Evolutionary conservation across 2,113 vertebrate genomes (phyloP).

Genomic region (Condylura cristata): DNA sequence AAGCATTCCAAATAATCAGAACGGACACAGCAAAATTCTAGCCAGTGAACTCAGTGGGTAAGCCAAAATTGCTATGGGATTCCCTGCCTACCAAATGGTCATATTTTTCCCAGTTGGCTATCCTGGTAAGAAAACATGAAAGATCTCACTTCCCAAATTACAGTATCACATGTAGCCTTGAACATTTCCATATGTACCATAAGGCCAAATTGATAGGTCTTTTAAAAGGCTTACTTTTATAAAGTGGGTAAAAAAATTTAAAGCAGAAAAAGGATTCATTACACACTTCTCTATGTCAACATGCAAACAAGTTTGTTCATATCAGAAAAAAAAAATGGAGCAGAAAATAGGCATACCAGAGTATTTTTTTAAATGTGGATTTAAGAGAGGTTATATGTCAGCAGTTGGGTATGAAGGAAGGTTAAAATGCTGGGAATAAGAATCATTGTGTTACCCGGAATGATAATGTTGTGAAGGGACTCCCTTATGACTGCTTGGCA

Average conservation of each 20-base stretch:
- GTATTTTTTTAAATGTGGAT: not conserved
- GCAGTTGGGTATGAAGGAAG: not conserved
- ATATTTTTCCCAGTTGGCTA: not conserved
- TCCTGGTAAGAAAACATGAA: not conserved
- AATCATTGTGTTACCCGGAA: not conserved
- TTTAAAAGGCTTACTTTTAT: slow-evolving; percentile 2
- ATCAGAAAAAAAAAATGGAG: not conserved
- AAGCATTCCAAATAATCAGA: slow-evolving; percentile 34
- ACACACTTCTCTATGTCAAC: not conserved
- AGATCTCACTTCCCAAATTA: not conserved
- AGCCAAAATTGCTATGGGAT: slow-evolving; percentile 10
- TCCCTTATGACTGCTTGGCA: not conserved
- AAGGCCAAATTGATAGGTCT: not conserved
- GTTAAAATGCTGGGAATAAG: not conserved
- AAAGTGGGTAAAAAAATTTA: not conserved
- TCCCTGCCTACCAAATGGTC: not conserved
- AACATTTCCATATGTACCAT: not conserved
- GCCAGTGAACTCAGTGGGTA: slow-evolving; percentile 21
- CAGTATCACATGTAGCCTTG: not conserved
- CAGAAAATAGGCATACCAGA: not conserved
- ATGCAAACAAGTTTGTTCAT: not conserved
- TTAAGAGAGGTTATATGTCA: not conserved
- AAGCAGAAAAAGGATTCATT: not conserved
- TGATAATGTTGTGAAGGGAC: not conserved
- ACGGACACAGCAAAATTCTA: not conserved